Evolutionary conservation across 2,113 vertebrate genomes (phyloP).

Genomic region (Mastomys natalensis): DNA sequence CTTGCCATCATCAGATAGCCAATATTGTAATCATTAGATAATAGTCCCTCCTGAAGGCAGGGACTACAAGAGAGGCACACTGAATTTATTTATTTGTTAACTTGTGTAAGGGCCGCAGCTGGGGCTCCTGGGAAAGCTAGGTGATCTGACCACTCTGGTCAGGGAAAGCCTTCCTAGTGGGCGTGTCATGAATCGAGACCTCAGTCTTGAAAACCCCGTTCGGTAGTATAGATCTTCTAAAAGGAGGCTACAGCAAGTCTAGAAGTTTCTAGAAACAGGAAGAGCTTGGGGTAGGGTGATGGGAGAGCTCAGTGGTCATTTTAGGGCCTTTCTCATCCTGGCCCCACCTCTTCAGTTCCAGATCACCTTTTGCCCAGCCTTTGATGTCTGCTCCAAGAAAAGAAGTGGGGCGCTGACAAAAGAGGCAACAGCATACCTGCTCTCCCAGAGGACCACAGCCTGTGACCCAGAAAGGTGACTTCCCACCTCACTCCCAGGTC

Average conservation of each 20-base stretch:
- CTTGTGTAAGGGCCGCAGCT: background rate
- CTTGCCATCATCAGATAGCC: background rate
- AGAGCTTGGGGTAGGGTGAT: fast-evolving
- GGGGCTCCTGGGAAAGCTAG: background rate
- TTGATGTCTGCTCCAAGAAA: background rate
- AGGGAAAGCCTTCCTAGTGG: background rate
- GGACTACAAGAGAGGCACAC: background rate
- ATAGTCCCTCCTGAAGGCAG: no score
- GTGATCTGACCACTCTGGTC: no score
- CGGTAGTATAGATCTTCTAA: background rate
- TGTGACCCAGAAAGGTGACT: background rate
- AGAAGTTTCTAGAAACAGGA: background rate
- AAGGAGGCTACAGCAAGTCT: background rate
- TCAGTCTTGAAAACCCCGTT: background rate
- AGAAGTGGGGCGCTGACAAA: no score
- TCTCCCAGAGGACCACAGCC: no score
- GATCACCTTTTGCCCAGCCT: background rate
- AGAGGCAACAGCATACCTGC: background rate
- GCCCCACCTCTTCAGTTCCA: background rate
- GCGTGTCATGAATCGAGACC: background rate
- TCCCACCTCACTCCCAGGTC: background rate
- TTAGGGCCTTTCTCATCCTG: background rate
- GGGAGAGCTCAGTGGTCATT: background rate
- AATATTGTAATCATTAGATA: background rate
- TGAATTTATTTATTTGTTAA: background rate